These are phyloP conservation scores for Antechinus flavipes DNA, from an alignment of 2,113 vertebrate genomes.

Conservation along the genomic window DNA sequence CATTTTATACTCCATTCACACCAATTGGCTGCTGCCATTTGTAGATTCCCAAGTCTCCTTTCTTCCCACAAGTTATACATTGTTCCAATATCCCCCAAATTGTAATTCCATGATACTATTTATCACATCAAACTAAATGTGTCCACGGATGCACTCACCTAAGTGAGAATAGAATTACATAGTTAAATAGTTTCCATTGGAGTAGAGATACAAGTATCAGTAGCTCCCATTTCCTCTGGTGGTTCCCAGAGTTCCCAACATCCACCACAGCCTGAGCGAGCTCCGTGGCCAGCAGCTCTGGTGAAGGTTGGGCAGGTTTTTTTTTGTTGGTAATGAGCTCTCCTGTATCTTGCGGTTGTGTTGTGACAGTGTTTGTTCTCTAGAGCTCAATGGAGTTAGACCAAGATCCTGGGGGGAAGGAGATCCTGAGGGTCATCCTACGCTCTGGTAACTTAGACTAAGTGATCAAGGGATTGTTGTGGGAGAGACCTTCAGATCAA, in stretches of 20 bases:
- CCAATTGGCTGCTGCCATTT: neutral
- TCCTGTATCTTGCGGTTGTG: neutral
- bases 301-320: neutral
- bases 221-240: neutral
- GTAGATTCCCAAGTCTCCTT: neutral
- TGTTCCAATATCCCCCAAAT: neutral
- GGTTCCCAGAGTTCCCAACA: neutral
- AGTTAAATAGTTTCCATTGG: neutral
- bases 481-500: neutral
- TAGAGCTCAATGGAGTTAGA: neutral
- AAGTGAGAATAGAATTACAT: neutral
- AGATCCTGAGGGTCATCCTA: fast-evolving
- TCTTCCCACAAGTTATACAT: neutral
- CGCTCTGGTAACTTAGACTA: neutral
- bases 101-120: neutral
- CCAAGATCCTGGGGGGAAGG: neutral
- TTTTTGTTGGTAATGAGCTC: neutral
- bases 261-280: neutral
- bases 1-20: neutral
- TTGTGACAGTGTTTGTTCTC: neutral
- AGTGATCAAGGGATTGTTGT: fast-evolving
- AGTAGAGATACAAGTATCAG: neutral
- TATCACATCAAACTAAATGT: neutral
- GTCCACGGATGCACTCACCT: neutral
- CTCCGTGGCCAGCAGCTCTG: neutral